A percentile compares a stretch with the other conserved stretches of the same genome.
Conservation (phyloP, 2,797 vertebrate species). For the Darevskia nairensis region DNA sequence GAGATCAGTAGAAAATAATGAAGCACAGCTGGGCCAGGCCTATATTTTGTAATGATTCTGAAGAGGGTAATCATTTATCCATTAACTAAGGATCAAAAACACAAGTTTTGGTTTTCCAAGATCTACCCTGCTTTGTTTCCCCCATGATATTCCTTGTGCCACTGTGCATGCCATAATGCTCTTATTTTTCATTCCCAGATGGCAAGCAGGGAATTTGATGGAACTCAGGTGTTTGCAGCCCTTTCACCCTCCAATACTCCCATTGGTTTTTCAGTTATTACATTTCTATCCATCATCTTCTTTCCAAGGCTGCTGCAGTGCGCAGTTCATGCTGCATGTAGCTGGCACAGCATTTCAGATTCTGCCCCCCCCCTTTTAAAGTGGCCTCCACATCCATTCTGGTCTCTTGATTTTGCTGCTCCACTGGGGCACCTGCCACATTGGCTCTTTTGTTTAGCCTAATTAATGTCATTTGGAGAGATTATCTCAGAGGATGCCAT, state of each 20-base stretch:
- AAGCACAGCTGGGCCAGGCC: neutral
- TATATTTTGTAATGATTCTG: neutral
- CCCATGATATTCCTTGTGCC: neutral
- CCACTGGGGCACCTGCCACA: neutral
- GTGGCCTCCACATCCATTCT: neutral
- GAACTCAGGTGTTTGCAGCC: slow-evolving; percentile 8
- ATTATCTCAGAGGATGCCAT: neutral
- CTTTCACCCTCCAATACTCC: slow-evolving; percentile 13
- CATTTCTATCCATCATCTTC: slow-evolving; percentile 19
- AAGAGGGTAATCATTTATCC: neutral
- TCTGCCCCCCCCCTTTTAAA: neutral
- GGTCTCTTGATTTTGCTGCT: neutral
- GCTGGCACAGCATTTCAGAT: neutral
- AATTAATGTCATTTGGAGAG: neutral
- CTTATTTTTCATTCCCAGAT: slow-evolving; percentile 8
- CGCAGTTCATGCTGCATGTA: neutral
- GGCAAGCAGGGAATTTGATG: slow-evolving; percentile 8
- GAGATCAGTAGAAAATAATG: neutral
- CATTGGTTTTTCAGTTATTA: slow-evolving; percentile 19
- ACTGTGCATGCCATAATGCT: too few species aligned
- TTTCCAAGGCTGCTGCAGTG: neutral
- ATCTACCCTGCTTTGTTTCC: neutral
- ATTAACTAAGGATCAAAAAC: neutral
- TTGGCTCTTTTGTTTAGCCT: neutral
- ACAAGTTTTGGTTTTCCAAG: neutral